Percentiles rank a stretch among this genome's conserved stretches.
Evolutionary conservation across 1,140 invertebrate genomes (phyloP).

Genomic region (Campoletis sonorensis): DNA sequence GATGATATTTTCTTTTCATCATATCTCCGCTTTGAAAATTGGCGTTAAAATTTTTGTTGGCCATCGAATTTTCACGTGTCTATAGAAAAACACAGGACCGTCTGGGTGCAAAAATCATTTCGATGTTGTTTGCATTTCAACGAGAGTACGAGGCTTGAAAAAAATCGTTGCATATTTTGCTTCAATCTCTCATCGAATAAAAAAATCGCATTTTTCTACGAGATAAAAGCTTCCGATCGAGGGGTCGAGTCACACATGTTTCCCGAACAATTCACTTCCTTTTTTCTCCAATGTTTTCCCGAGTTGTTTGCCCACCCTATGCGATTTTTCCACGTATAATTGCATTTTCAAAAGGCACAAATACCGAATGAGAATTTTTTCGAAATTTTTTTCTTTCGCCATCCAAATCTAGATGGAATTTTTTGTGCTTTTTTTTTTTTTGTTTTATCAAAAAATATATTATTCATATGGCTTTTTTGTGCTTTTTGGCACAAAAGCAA

Average conservation of each 20-base stretch:
- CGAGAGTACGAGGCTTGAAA: neutral
- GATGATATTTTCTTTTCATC: too few relatives aligned
- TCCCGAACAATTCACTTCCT: constrained; percentile 1
- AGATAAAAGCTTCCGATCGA: constrained; percentile 6
- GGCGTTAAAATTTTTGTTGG: too few relatives aligned
- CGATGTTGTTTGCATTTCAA: constrained; percentile 11
- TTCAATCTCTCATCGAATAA: neutral
- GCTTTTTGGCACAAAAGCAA: neutral
- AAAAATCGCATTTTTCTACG: neutral
- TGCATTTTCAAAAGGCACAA: neutral
- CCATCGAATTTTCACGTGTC: too few relatives aligned
- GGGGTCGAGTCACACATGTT: neutral
- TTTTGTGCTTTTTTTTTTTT: too few relatives aligned
- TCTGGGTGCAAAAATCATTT: neutral
- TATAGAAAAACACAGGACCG: too few relatives aligned
- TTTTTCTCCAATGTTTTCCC: neutral
- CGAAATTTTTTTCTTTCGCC: neutral
- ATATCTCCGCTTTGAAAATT: too few relatives aligned
- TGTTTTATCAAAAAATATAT: neutral
- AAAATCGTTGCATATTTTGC: constrained; percentile 25
- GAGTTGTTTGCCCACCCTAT: constrained; percentile 25
- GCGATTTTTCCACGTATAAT: neutral
- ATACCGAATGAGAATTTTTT: neutral
- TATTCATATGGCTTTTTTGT: neutral
- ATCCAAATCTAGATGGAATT: neutral